Evolutionary conservation across 1,140 invertebrate species (phyloP).

Genomic region (Aricia agestis): DNA sequence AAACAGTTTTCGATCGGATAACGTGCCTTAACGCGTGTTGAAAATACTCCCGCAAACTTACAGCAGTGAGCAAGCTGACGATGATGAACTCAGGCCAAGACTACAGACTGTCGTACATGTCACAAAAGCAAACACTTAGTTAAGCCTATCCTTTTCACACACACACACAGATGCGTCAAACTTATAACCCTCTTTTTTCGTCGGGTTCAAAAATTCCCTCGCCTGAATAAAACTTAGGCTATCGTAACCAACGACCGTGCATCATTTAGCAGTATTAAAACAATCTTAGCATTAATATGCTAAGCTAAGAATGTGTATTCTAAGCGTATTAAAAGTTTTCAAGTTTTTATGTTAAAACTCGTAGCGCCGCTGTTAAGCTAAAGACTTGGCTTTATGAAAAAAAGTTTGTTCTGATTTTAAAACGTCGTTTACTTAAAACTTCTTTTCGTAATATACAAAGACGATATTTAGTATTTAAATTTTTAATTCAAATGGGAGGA

Average conservation of each 20-base stretch:
- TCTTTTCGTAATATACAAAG: no score
- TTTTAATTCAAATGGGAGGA: no score
- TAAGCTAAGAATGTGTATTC: background rate
- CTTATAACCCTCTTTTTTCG: background rate
- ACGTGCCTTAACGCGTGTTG: no score
- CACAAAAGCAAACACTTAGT: no score
- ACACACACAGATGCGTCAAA: background rate
- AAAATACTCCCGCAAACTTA: no score
- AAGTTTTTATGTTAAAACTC: conserved; percentile 1
- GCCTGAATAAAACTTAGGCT: background rate
- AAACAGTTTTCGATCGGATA: no score
- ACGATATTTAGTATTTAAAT: no score
- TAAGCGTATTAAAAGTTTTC: conserved; percentile 3
- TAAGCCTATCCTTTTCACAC: no score
- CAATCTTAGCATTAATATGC: background rate
- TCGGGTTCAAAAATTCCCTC: background rate
- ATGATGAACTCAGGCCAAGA: no score
- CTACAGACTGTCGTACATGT: no score
- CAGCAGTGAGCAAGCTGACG: no score
- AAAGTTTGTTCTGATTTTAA: background rate
- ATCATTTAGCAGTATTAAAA: background rate
- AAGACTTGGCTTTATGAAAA: background rate
- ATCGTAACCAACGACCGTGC: background rate
- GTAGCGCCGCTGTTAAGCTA: background rate
- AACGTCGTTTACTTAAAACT: background rate